Base-by-base conservation (phyloP, 2,113 vertebrate genomes). In the Esox niger region DNA sequence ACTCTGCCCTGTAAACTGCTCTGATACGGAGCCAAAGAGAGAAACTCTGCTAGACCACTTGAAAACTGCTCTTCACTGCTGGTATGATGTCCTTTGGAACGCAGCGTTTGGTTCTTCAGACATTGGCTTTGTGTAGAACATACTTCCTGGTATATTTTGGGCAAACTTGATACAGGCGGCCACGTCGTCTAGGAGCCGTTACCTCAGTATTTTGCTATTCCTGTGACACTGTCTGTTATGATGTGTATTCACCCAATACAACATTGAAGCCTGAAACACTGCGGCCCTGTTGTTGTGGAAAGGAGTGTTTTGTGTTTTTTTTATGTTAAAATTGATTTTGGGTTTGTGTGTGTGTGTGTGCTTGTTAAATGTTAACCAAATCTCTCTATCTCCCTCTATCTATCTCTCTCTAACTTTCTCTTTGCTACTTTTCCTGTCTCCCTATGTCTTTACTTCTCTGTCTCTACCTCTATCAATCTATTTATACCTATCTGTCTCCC, bases 91-190 rank as follows among this genome's bases (percentile, higher is more conserved):
- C n/a, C n/a, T n/a, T n/a, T 75, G 64, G 65, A n/a, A n/a, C n/a
- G n/a, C n/a, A n/a, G n/a, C n/a, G n/a, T n/a, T 32, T 70, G 64
- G 68, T 77, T 79, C 80, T 87, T n/a, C n/a, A n/a, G n/a, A n/a
- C n/a, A n/a, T n/a, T n/a, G 78, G 62, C 5, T 83, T 85, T 86
- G 81, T 86, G 77, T 83, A 78, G 79, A 79, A 66, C 79, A 73
- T 29, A 75, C 67, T 52, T 75, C 77, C 71, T 70, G 11, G 5
- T 11, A 11, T 72, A 66, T 46, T 73, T 76, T 72, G 72, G 82
- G 77, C 79, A 72, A 70, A 20, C 26, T 64, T 64, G 32, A 23
- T 65, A 62, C 32, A 23, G 75, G 73, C 67, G 27, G 47, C 77
- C 74, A 46, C 71, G 30, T 66, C 63, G 23, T 25, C 79, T 69